Evolutionary conservation across 2,888 invertebrate species (phyloP), one percentile per base, ranked within the genome.

Genomic region (Fragum fragum): DNA sequence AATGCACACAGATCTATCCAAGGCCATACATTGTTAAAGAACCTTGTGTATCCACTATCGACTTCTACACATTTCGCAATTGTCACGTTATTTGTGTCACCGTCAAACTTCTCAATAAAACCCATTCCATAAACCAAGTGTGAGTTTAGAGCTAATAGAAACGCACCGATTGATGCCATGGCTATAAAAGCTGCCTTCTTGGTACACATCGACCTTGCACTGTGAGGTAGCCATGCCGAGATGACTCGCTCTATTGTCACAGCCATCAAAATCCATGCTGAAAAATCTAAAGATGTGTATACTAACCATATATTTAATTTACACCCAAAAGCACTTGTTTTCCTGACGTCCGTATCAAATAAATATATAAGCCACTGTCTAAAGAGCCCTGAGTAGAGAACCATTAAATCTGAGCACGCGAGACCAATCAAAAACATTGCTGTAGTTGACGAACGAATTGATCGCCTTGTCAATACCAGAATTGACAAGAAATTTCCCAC

Each of bases 221-320:
- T 81, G 78, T 90, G 86, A 2, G 92, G 92, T 69, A 85, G 78
- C 86, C 89, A 91, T 6, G 91, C 89, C 7, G 90, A 89, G 1
- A 92, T 72, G 1, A 90, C 88, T 21, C 92, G 77, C 68, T 92
- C 92, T 21, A 91, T 52, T 3, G 92, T 92, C 36, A 93, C 91
- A 21, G 88, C 88, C 47, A 91, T 90, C 18, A 93, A 83, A 21
- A 92, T 88, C 93, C 93, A 93, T 0, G 90, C 90, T 7, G 92
- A 91, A 32, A 89, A 86, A 72, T 92, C 89, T 0, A 91, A 79
- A 6, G 90, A 86, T 28, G 84, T 83, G 66, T 92, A 92, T 7
- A 91, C 89, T 26, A 91, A 47, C 84, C 89, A 91, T 0, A 86
- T 73, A 77, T 92, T 88, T 3, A 91, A 61, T 78, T 91, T 89